These are phyloP conservation scores for Bufo gargarizans DNA, from an alignment of 2,113 vertebrate species.

Conservation along the genomic window DNA sequence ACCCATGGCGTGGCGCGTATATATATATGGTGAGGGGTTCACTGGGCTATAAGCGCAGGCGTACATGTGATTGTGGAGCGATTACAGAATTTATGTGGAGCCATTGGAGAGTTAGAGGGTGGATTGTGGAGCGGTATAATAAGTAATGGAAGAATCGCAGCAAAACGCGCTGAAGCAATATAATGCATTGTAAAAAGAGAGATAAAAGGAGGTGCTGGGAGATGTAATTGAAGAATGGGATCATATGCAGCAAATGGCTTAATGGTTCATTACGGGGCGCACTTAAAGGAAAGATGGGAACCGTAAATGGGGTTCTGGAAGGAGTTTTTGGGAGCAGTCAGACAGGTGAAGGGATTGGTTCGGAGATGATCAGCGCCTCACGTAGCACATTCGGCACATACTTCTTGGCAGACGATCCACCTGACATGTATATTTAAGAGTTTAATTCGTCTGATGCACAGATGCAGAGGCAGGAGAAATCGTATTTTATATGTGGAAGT, in stretches of 20 bases:
- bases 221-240: constrained; percentile 41
- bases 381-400: neutral
- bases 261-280: constrained; percentile 26
- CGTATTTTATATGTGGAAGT: constrained; percentile 41
- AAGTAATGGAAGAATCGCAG: constrained; percentile 23
- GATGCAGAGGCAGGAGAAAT: constrained; percentile 26
- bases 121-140: constrained; percentile 33
- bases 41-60: constrained; percentile 10
- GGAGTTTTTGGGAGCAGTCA: constrained; percentile 27
- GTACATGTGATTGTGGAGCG: constrained; percentile 18
- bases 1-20: neutral
- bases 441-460: constrained; percentile 43
- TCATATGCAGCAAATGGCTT: constrained; percentile 34
- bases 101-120: constrained; percentile 13
- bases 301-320: constrained; percentile 13
- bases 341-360: constrained; percentile 4
- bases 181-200: constrained; percentile 44
- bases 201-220: constrained; percentile 39
- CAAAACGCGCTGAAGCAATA: neutral
- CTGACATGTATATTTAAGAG: constrained; percentile 46
- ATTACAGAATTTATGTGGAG: constrained; percentile 32
- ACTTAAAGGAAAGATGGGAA: constrained; percentile 14
- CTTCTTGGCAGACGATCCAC: constrained; percentile 32
- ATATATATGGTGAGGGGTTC: neutral
- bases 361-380: constrained; percentile 2